Evolutionary conservation across 2,888 invertebrate genomes (phyloP).

Genomic region (Didymodactylos carnosus): DNA sequence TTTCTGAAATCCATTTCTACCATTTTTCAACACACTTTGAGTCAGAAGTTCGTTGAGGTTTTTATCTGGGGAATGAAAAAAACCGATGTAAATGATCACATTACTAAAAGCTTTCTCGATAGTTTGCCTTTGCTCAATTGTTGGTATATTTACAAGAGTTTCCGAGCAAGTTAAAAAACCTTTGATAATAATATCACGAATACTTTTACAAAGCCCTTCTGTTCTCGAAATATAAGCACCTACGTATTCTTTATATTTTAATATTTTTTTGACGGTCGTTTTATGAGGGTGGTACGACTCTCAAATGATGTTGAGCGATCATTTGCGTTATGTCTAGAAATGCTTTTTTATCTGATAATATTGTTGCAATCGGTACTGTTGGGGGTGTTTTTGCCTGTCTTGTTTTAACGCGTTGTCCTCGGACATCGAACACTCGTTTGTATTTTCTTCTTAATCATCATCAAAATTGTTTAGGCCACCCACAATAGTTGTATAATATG

Average conservation of each 20-base stretch:
- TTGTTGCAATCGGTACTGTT: too few species aligned
- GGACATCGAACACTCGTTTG: too few species aligned
- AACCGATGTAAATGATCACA: background rate
- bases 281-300: too few species aligned
- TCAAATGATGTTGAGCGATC: too few species aligned
- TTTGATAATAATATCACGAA: background rate
- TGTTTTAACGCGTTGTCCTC: too few species aligned
- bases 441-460: too few species aligned
- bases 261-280: background rate
- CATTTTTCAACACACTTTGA: background rate
- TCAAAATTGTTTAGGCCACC: too few species aligned
- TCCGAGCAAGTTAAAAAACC: background rate
- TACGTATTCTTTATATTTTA: background rate
- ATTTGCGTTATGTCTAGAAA: too few species aligned
- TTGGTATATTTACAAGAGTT: background rate
- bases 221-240: background rate
- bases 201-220: background rate
- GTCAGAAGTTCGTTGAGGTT: background rate
- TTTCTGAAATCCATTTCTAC: background rate
- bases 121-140: background rate
- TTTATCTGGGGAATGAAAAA: background rate
- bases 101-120: background rate
- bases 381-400: too few species aligned
- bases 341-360: too few species aligned
- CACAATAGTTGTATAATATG: too few species aligned